Percentiles rank a stretch among this genome's conserved stretches.
Evolutionary conservation across 2,888 invertebrate species (phyloP).

Genomic region (Yponomeuta evonymella): DNA sequence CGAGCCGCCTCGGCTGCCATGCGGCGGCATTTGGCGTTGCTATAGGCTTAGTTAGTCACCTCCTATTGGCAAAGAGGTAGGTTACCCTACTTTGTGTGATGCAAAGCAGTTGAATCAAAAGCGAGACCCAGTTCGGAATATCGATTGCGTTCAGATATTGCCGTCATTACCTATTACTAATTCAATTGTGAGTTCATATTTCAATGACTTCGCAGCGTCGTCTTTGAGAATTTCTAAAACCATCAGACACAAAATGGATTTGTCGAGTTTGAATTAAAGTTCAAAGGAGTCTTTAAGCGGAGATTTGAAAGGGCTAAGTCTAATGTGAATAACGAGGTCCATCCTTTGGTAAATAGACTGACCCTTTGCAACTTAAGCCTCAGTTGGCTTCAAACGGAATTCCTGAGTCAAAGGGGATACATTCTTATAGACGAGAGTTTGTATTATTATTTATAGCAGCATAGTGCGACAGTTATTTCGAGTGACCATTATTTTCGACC

Average conservation of each 20-base stretch:
- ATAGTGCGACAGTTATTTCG: neutral
- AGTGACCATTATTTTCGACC: constrained; percentile 31
- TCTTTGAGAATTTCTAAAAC: constrained; percentile 1
- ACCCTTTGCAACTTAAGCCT: constrained; percentile 52
- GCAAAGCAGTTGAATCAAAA: constrained; percentile 10
- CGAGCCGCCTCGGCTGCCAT: too few relatives aligned
- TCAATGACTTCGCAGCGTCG: constrained; percentile 6
- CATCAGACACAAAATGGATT: constrained; percentile 9
- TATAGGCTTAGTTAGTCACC: neutral
- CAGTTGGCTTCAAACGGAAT: constrained; percentile 44
- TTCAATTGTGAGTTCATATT: constrained; percentile 2
- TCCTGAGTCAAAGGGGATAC: constrained; percentile 23
- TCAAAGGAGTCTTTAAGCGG: constrained; percentile 38
- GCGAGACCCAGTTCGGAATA: constrained; percentile 8
- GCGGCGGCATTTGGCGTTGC: neutral
- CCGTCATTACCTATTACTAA: constrained; percentile 3
- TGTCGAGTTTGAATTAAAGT: constrained; percentile 5
- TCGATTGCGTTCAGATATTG: constrained; percentile 9
- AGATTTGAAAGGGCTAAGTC: constrained; percentile 59
- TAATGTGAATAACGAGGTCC: constrained; percentile 64
- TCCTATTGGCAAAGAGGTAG: neutral
- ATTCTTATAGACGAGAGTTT: neutral
- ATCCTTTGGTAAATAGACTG: constrained; percentile 61
- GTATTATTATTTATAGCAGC: neutral
- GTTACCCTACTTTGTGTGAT: constrained; percentile 20